Evolutionary conservation across 2,797 vertebrate species (phyloP).

Genomic region (Chelon auratus): DNA sequence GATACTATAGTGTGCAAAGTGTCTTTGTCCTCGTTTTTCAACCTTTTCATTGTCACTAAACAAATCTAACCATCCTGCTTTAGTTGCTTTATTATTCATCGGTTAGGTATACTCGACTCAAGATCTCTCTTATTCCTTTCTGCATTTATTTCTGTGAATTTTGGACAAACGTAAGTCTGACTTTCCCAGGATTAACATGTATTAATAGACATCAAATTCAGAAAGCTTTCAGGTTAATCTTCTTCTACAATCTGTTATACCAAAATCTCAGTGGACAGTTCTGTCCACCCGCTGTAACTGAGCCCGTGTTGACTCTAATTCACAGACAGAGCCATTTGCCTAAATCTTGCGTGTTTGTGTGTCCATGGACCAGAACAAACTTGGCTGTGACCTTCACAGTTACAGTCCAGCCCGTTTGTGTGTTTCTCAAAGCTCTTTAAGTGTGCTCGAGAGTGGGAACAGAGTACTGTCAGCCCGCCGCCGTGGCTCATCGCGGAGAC

Average conservation of each 20-base stretch:
- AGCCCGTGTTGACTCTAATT: slow-evolving; percentile 24
- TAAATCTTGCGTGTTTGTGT: slow-evolving; percentile 6
- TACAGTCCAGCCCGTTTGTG: slow-evolving; percentile 26
- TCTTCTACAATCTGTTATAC: neutral
- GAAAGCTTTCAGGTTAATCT: neutral
- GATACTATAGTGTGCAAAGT: neutral
- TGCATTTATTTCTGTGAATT: neutral
- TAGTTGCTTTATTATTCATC: neutral
- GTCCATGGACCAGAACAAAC: slow-evolving; percentile 14
- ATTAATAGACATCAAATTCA: slow-evolving; percentile 1
- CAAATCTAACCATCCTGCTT: neutral
- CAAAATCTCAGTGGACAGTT: slow-evolving; percentile 14
- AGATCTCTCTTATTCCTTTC: neutral
- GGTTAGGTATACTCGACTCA: neutral
- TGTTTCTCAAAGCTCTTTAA: slow-evolving; percentile 37
- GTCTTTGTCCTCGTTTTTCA: neutral
- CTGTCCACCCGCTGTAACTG: neutral
- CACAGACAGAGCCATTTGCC: slow-evolving; percentile 31
- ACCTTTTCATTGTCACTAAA: slow-evolving; percentile 1
- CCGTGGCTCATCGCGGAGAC: slow-evolving; percentile 8
- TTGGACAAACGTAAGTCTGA: neutral
- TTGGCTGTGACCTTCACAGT: slow-evolving; percentile 47
- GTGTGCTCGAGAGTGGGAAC: slow-evolving; percentile 35
- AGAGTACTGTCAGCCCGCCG: slow-evolving; percentile 15
- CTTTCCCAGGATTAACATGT: neutral